Evolutionary conservation across 2,888 invertebrate genomes (phyloP).

Genomic region (Stramonita haemastoma): DNA sequence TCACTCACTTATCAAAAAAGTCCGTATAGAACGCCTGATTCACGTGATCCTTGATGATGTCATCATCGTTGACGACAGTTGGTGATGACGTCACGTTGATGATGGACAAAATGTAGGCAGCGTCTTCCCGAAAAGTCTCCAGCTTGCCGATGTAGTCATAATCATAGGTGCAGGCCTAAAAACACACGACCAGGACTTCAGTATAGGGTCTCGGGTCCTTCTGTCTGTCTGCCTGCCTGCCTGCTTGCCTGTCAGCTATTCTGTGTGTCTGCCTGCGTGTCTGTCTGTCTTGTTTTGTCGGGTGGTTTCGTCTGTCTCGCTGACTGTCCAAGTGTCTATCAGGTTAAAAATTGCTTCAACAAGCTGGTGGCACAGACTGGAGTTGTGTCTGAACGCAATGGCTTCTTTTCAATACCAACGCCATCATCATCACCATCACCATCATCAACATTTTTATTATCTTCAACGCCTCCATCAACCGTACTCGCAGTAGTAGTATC

Average conservation of each 20-base stretch:
- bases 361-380: no score
- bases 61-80: not conserved
- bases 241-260: not conserved
- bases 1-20: not conserved
- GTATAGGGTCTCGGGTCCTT: not conserved
- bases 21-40: conserved; percentile 26
- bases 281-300: not conserved
- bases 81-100: conserved; percentile 31
- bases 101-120: conserved; percentile 32
- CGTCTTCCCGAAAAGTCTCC: conserved; percentile 64
- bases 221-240: not conserved
- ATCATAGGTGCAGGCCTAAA: conserved; percentile 47
- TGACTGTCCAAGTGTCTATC: not conserved
- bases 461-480: no score
- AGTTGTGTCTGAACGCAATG: no score
- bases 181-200: not conserved
- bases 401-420: no score
- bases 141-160: conserved; percentile 65
- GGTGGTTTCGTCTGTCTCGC: no score
- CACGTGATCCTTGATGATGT: not conserved
- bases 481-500: no score
- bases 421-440: no score
- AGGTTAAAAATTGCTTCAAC: no score
- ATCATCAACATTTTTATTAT: no score
- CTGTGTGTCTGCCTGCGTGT: not conserved